These are phyloP conservation scores for Metopia argyrocephala DNA, from an alignment of 2,888 invertebrate species.

Conservation along the genomic window DNA sequence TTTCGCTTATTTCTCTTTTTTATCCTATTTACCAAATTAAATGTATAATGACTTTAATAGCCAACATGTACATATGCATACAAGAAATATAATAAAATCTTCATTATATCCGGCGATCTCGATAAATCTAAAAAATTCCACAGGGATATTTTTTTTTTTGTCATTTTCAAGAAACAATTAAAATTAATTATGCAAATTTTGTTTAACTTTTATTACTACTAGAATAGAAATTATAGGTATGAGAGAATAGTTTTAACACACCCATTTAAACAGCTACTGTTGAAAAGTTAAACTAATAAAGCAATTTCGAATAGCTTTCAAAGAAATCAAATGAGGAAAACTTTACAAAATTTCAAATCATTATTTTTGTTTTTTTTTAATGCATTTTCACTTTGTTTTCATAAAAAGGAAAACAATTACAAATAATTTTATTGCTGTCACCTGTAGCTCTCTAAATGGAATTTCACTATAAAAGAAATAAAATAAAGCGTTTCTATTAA, in stretches of 20 bases:
- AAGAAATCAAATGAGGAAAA: too few relatives aligned
- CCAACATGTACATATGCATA: too few relatives aligned
- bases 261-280: conserved; percentile 45
- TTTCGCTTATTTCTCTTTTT: not conserved
- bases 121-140: conserved; percentile 18
- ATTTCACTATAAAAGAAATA: too few relatives aligned
- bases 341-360: too few relatives aligned
- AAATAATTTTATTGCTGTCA: too few relatives aligned
- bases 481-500: too few relatives aligned
- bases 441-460: too few relatives aligned
- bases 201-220: not conserved
- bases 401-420: too few relatives aligned
- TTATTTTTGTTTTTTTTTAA: too few relatives aligned
- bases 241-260: too few relatives aligned
- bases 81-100: conserved; percentile 17
- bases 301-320: conserved; percentile 2
- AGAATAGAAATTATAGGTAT: too few relatives aligned
- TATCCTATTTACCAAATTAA: not conserved
- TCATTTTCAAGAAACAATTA: conserved; percentile 67
- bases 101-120: conserved; percentile 46
- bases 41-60: not conserved
- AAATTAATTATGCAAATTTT: conserved; percentile 74
- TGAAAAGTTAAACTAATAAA: conserved; percentile 18
- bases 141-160: conserved; percentile 42
- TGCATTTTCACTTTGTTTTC: too few relatives aligned